These are phyloP conservation scores for Acrossocheilus fasciatus DNA, from an alignment of 2,797 vertebrate genomes.

Conservation along the genomic window DNA sequence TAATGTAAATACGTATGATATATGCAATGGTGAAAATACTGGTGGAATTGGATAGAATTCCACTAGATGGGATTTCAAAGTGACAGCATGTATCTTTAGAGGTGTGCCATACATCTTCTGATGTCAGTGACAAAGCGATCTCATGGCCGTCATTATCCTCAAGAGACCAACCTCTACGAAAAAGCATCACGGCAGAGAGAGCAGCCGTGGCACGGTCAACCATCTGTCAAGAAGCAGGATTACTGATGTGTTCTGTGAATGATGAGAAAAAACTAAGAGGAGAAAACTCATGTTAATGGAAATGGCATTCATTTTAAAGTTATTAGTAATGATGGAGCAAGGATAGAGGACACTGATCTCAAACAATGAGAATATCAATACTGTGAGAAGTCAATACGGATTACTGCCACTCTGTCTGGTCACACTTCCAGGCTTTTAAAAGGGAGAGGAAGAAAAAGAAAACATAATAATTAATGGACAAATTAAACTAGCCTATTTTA, in stretches of 20 bases:
- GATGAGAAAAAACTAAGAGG: constrained; percentile 40
- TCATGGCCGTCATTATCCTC: constrained; percentile 24
- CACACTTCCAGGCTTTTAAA: constrained; percentile 16
- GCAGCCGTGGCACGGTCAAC: constrained; percentile 4
- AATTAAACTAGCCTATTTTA: not conserved
- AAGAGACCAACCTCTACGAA: constrained; percentile 33
- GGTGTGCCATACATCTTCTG: constrained; percentile 22
- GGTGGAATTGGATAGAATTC: constrained; percentile 6
- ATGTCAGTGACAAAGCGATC: constrained; percentile 36
- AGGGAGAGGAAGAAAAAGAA: not conserved
- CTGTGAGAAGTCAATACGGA: constrained; percentile 4
- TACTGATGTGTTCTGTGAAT: constrained; percentile 26
- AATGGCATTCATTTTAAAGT: constrained; percentile 20
- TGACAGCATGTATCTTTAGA: constrained; percentile 21
- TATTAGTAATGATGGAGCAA: constrained; percentile 23
- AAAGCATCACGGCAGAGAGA: constrained; percentile 10
- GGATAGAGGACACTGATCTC: not conserved
- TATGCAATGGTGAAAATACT: constrained; percentile 13
- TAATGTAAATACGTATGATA: constrained; percentile 10
- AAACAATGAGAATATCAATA: constrained; percentile 34
- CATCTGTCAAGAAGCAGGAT: constrained; percentile 38
- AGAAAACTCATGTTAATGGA: constrained; percentile 23
- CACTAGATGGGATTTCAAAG: constrained; percentile 20
- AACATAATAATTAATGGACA: not conserved
- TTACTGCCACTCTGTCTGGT: constrained; percentile 27